These are phyloP conservation scores for Vulpes vulpes DNA, from an alignment of 2,113 vertebrate species.

Conservation along the genomic window DNA sequence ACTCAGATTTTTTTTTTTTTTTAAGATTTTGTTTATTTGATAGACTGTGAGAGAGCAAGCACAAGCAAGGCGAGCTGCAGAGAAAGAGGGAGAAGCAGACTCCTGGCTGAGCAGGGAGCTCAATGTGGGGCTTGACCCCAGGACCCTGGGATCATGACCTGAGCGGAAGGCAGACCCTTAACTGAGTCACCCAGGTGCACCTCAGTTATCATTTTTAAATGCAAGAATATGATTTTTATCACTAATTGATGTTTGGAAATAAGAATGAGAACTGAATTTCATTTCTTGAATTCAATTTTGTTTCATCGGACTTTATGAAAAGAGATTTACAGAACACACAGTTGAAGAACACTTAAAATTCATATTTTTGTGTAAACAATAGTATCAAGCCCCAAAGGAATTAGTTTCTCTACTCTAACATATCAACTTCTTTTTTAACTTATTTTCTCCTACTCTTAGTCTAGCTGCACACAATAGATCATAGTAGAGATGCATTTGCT, in stretches of 20 bases:
- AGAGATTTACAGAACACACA: not conserved
- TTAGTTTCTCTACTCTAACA: not conserved
- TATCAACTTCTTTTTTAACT: not conserved
- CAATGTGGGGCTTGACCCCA: not conserved
- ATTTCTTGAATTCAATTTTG: conserved; percentile 49
- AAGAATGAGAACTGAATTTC: not conserved
- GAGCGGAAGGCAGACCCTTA: not conserved
- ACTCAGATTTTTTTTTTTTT: not conserved
- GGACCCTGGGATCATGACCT: not conserved
- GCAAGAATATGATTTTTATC: not conserved
- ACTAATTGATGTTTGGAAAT: not conserved
- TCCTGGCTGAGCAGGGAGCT: not conserved
- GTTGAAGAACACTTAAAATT: not conserved
- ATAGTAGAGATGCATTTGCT: not conserved
- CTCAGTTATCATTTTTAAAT: not conserved
- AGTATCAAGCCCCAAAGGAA: not conserved
- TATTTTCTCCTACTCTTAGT: not conserved
- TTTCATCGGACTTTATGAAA: not conserved
- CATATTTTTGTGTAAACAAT: not conserved
- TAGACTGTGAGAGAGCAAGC: not conserved
- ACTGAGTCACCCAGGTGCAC: not conserved
- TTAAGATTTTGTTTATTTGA: not conserved
- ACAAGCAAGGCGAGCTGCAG: not conserved
- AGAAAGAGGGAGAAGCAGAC: not conserved
- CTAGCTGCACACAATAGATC: not conserved